Percentiles rank a stretch among this genome's conserved stretches.
Evolutionary conservation across 2,888 invertebrate genomes (phyloP).

Genomic region (Xanthia togata): DNA sequence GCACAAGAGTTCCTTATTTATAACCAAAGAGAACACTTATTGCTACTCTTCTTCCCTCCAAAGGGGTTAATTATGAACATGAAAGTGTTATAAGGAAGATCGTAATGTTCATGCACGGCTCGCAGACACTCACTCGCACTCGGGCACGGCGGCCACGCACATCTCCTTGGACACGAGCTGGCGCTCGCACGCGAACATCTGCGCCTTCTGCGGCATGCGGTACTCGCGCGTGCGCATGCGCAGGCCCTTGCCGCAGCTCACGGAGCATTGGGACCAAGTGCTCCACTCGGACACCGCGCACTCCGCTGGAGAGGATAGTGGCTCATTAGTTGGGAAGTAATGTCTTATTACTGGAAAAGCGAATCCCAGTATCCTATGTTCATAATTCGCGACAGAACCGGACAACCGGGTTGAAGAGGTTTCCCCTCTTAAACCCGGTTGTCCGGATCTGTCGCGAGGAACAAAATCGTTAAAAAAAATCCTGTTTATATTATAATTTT

Average conservation of each 20-base stretch:
- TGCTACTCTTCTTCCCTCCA: no score
- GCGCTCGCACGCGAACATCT: slow-evolving; percentile 92
- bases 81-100: no score
- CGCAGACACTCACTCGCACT: slow-evolving; percentile 92
- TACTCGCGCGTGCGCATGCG: slow-evolving; percentile 94
- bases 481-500: no score
- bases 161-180: slow-evolving; percentile 97
- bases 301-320: slow-evolving; percentile 90
- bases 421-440: no score
- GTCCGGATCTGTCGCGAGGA: no score
- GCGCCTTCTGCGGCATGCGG: slow-evolving; percentile 93
- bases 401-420: no score
- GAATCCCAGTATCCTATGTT: background rate
- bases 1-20: background rate
- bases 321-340: background rate
- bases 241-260: slow-evolving; percentile 96
- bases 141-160: slow-evolving; percentile 94
- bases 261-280: slow-evolving; percentile 95
- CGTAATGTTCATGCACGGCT: background rate
- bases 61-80: background rate
- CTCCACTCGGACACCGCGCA: slow-evolving; percentile 95
- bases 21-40: background rate
- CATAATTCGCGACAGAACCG: background rate
- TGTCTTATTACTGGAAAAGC: background rate
- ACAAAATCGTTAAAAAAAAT: background rate